Evolutionary conservation across 2,888 invertebrate genomes (phyloP).

Genomic region (Cyaniris semiargus): DNA sequence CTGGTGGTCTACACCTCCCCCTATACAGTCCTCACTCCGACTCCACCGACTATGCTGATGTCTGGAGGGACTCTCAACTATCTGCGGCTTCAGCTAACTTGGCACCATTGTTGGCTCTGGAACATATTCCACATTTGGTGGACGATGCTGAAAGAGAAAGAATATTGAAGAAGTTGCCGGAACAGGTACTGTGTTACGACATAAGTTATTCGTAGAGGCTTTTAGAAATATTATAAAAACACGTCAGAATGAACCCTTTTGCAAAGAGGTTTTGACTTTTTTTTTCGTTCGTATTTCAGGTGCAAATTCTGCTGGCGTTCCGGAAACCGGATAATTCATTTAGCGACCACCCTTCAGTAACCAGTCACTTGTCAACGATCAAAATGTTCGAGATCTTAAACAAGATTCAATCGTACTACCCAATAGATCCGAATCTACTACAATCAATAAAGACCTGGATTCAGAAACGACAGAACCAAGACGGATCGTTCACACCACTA

Average conservation of each 20-base stretch:
- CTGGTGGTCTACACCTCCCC: slow-evolving; percentile 83
- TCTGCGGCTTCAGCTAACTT: slow-evolving; percentile 81
- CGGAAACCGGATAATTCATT: slow-evolving; percentile 84
- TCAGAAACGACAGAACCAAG: slow-evolving; percentile 79
- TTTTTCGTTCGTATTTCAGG: slow-evolving; percentile 54
- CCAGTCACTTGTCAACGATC: slow-evolving; percentile 81
- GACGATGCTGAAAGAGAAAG: slow-evolving; percentile 75
- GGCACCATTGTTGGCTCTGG: slow-evolving; percentile 79
- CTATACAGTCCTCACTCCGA: slow-evolving; percentile 65
- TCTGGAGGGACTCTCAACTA: slow-evolving; percentile 72
- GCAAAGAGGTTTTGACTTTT: no score
- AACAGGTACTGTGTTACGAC: slow-evolving; percentile 63
- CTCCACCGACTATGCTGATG: slow-evolving; percentile 64
- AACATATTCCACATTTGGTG: slow-evolving; percentile 75
- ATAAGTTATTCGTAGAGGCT: not conserved
- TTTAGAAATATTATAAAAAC: no score
- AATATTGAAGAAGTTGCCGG: slow-evolving; percentile 77
- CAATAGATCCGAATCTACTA: slow-evolving; percentile 81
- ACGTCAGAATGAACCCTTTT: no score
- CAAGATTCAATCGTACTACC: slow-evolving; percentile 82
- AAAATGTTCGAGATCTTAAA: slow-evolving; percentile 81
- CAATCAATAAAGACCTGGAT: slow-evolving; percentile 83
- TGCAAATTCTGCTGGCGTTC: slow-evolving; percentile 82
- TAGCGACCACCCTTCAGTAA: slow-evolving; percentile 83
- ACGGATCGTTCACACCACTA: slow-evolving; percentile 82